Base-by-base conservation (phyloP, 1,140 invertebrate genomes). In the Pseudachorutes palmiensis region DNA sequence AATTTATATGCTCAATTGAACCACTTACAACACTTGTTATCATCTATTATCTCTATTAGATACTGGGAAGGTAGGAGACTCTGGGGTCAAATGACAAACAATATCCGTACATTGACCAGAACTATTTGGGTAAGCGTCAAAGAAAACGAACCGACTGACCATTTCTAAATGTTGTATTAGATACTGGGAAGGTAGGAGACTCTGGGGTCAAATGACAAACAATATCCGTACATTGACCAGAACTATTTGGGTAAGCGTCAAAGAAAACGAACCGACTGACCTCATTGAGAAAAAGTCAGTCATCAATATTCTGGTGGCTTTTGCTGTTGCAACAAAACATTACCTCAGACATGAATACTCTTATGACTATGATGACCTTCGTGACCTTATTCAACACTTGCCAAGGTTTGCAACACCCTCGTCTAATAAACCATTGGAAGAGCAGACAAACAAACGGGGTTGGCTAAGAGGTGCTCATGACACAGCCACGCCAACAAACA, bases 311-410 rank as follows among this genome's bases (percentile, higher is more conserved):
- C 33, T 73, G 1, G 55, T 73, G 1, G 72, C 72, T 16, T 73
- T 73, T 70, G 69, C 67, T 3, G 68, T 66, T 30, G 69, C 72
- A 2, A 68, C 67, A 3, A 68, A 68, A 36, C 67, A 73, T 49
- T 73, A 73, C 49, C 60, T 73, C 9, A 24, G 72, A 33, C 68
- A 73, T 57, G 69, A 73, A 33, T 73, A 73, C 33, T 73, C 72
- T 14, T 73, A 73, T 59, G 72, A 73, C 22, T 49, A 69, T 28
- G 67, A 73, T 5, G 72, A 70, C 51, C 55, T 73, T 31, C 36
- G 32, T 22, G 62, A 69, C 16, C 41, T 73, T 0, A 69, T 73
- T 1, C 67, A 57, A 49, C 72, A 73, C 33, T 48, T 73, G 12
- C 72, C 69, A 2, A 60, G 60, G 33, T 73, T 73, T 29, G 5